Evolutionary conservation across 2,888 invertebrate genomes (phyloP).

Genomic region (Myathropa florea): DNA sequence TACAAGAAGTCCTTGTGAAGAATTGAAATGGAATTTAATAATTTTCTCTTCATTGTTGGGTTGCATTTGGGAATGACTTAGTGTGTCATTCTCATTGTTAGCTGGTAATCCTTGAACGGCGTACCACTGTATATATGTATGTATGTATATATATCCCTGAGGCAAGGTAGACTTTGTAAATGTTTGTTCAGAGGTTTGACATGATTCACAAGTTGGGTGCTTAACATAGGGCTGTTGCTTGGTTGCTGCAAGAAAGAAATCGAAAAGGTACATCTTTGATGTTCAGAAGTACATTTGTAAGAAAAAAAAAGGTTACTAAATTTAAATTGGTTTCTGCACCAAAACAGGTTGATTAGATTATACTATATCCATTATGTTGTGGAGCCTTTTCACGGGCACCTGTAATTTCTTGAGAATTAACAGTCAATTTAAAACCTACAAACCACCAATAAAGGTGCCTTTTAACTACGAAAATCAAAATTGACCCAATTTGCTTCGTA

Average conservation of each 20-base stretch:
- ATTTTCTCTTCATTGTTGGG: slow-evolving; percentile 1
- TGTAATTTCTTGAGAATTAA: not conserved
- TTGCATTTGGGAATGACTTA: slow-evolving; percentile 29
- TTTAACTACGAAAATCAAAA: too few species aligned
- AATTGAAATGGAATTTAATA: slow-evolving; percentile 17
- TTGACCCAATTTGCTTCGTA: too few species aligned
- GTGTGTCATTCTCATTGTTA: not conserved
- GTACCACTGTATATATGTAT: not conserved
- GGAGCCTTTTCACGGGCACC: too few species aligned
- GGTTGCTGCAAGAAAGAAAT: not conserved
- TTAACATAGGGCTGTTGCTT: not conserved
- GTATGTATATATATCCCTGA: not conserved
- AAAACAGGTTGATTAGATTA: not conserved
- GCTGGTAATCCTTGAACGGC: not conserved
- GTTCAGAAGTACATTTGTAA: too few species aligned
- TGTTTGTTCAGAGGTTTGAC: slow-evolving; percentile 1
- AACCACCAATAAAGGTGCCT: too few species aligned
- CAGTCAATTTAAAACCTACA: not conserved
- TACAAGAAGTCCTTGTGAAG: not conserved
- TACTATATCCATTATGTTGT: too few species aligned
- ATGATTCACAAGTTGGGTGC: not conserved
- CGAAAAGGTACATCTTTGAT: not conserved
- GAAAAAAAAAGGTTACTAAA: not conserved
- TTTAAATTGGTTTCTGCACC: too few species aligned
- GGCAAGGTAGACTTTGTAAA: not conserved